phyloP scores from a whole-genome alignment of 2,888 invertebrate species.

The Hesperia comma region DNA sequence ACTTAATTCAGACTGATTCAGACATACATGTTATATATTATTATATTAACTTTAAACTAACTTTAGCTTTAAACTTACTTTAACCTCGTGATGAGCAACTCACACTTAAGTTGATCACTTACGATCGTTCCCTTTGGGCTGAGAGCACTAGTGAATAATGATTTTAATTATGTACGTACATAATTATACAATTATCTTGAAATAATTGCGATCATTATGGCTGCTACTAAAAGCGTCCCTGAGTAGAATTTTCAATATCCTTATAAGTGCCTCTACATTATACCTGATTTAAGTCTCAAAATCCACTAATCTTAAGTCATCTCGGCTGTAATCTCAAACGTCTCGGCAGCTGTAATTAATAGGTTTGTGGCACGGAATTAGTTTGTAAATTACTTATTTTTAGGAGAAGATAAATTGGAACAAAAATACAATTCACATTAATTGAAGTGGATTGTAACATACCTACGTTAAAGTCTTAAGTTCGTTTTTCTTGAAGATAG shows the following conservation, averaged over 20 bases:
- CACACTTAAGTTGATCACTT: too few relatives aligned
- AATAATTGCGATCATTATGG: background rate
- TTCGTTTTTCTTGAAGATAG: too few relatives aligned
- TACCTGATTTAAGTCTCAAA: background rate
- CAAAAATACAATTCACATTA: background rate
- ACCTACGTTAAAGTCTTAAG: too few relatives aligned
- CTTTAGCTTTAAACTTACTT: too few relatives aligned
- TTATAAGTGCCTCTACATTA: background rate
- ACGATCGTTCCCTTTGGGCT: too few relatives aligned
- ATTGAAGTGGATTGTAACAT: background rate
- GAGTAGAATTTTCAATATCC: slow-evolving; percentile 3
- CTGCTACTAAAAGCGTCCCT: background rate
- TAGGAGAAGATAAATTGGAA: background rate
- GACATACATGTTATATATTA: too few relatives aligned
- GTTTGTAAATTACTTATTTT: slow-evolving; percentile 8
- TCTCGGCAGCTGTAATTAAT: slow-evolving; percentile 21
- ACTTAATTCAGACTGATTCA: too few relatives aligned
- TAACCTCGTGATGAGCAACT: too few relatives aligned
- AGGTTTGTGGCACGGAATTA: slow-evolving; percentile 13
- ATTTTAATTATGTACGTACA: too few relatives aligned
- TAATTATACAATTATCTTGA: background rate
- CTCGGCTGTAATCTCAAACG: slow-evolving; percentile 15
- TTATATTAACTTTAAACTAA: too few relatives aligned
- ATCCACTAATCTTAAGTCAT: slow-evolving; percentile 13
- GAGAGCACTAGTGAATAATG: too few relatives aligned